Conservation (phyloP, 1,140 invertebrate genomes). For the Frieseomelitta varia region DNA sequence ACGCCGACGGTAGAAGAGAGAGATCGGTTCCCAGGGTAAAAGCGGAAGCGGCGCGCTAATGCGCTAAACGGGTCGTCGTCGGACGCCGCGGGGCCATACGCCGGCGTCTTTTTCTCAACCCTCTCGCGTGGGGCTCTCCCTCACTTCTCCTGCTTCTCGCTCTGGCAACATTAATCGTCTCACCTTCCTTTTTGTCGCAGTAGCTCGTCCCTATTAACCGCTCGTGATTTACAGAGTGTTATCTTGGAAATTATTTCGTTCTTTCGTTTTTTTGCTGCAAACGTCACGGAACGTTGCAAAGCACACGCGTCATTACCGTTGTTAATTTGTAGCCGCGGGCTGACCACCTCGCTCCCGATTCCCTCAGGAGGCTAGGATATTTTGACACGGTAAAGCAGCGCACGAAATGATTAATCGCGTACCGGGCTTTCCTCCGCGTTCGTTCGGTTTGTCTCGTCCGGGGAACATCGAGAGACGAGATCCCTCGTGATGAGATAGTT, state of each 20-base stretch:
- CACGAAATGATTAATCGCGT: conserved; percentile 1
- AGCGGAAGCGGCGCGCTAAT: conserved; percentile 55
- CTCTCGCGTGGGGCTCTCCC: conserved; percentile 1
- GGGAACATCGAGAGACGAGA: not conserved
- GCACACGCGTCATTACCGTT: not conserved
- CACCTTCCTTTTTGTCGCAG: not conserved
- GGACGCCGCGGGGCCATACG: conserved; percentile 36
- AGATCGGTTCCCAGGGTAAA: conserved; percentile 64
- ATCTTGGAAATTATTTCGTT: not conserved
- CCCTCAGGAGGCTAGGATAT: not conserved
- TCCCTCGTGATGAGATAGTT: not conserved
- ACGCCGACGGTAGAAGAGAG: not conserved
- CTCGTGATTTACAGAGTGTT: not conserved
- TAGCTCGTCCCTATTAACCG: not conserved
- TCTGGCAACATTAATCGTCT: not conserved
- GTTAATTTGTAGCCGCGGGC: not conserved
- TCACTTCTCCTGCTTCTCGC: not conserved
- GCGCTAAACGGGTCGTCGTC: conserved; percentile 56
- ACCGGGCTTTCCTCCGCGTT: not conserved
- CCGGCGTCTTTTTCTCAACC: conserved; percentile 47
- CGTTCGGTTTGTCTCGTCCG: not conserved
- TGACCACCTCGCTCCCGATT: not conserved
- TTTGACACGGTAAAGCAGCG: not conserved
- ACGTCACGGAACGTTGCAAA: not conserved
- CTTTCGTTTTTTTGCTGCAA: not conserved